Percentiles rank a stretch among this genome's conserved stretches.
Conservation (phyloP, 2,113 vertebrate species). For the Psilopsiagon aurifrons region DNA sequence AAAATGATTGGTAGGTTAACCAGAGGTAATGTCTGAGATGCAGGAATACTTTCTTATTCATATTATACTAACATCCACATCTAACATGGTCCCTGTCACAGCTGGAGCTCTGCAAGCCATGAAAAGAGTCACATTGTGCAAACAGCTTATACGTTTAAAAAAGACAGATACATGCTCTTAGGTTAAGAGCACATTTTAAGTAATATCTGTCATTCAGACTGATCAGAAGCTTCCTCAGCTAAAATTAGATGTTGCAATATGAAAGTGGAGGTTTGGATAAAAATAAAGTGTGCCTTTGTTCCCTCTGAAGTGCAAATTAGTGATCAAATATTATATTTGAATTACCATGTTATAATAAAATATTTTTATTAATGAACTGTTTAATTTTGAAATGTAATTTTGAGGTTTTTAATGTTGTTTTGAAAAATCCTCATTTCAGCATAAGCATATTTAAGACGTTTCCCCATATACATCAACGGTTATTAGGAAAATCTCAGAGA, state of each 20-base stretch:
- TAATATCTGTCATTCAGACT: not conserved
- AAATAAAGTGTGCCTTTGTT: not conserved
- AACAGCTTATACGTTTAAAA: not conserved
- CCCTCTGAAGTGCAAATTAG: accelerated
- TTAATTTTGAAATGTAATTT: not conserved
- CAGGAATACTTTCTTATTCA: not conserved
- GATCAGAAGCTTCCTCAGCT: not conserved
- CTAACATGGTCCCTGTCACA: not conserved
- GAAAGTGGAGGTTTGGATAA: not conserved
- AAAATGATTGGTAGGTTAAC: not conserved
- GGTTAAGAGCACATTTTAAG: not conserved
- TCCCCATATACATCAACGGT: not conserved
- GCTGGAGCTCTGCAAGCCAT: not conserved
- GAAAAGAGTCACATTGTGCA: not conserved
- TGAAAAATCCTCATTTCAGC: not conserved
- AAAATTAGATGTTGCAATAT: not conserved
- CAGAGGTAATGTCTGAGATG: not conserved
- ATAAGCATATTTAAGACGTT: not conserved
- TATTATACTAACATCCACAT: not conserved
- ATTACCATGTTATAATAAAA: not conserved
- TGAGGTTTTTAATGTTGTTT: not conserved
- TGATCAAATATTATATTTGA: not conserved
- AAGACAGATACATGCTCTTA: not conserved
- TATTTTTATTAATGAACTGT: not conserved
- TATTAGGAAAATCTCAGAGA: not conserved